Evolutionary conservation across 2,113 vertebrate genomes (phyloP).

Genomic region (Copsychus sechellarum): DNA sequence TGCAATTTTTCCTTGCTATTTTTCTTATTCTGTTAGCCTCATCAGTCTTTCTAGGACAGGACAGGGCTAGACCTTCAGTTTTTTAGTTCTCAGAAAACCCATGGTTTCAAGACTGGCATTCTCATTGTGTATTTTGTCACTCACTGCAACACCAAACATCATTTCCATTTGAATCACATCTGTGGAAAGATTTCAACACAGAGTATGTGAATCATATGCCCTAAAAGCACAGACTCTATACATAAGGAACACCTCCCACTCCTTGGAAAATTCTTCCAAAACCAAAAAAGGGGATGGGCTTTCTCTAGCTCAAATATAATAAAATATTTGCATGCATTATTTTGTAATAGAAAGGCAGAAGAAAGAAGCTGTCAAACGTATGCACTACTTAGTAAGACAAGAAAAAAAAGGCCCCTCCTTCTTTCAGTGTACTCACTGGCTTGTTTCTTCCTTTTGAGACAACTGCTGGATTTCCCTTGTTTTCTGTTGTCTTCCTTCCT

Average conservation of each 20-base stretch:
- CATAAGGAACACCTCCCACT: not conserved
- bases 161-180: not conserved
- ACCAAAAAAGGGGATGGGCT: not conserved
- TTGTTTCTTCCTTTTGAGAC: slow-evolving; percentile 86
- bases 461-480: slow-evolving; percentile 75
- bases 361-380: not conserved
- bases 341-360: not conserved
- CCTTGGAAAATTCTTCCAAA: not conserved
- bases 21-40: not conserved
- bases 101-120: not conserved
- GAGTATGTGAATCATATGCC: not conserved
- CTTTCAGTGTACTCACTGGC: slow-evolving; percentile 79
- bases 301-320: not conserved
- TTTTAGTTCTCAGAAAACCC: not conserved
- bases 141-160: not conserved
- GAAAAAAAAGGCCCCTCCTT: not conserved
- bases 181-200: not conserved
- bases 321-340: not conserved
- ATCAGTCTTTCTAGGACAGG: not conserved
- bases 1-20: not conserved
- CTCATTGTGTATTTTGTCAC: not conserved
- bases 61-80: not conserved
- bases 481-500: slow-evolving; percentile 81
- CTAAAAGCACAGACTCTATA: not conserved
- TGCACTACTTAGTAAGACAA: not conserved